Base-by-base conservation (phyloP, 2,113 vertebrate species). In the Myodes glareolus region DNA sequence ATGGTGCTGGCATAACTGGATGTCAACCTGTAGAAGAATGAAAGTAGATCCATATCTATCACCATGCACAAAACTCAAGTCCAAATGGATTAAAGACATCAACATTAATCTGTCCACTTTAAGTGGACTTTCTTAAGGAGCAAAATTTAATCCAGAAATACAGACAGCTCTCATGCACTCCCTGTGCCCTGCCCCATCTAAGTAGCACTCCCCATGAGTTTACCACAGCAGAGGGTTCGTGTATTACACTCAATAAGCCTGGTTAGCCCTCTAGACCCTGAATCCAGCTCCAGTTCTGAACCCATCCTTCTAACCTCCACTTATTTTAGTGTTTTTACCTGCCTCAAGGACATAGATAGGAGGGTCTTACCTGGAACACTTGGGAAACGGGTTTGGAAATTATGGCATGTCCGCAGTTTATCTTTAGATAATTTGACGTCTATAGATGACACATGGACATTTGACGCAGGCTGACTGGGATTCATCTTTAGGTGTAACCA, bases 361-460 rank as follows among this genome's bases (percentile, higher is more conserved):
- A 55, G 21, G 11, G 3, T 39, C 4, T 33, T 88, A 19, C 55
- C 36, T 42, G 33, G 10, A 92, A 96, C 2, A 55, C 2, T 29
- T 94, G 77, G 82, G 73, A 33, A 0, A 76, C 23, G 82, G 90
- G 33, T 80, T 90, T 76, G 10, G 33, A 95, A 90, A 90, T 93
- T 67, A 39, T 65, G 29, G 50, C 0, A 3, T 50, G 11, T 23
- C 39, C 88, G 9, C 7, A 90, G 31, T 76, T 84, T 82, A 82
- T 45, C 50, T 92, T 92, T 70, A 88, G 63, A 87, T 67, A 76
- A 21, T 78, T 39, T 86, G 33, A 5, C 25, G 70, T 52, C 17
- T 76, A 23, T 11, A 84, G 16, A 82, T 2, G 1, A 6, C 19
- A 92, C 47, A 6, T 50, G 23, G 67, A 31, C 33, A 45, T 45